Evolutionary conservation across 92 coral and sea anemone genomes (phyloP), one percentile per base, ranked within the genome.

Genomic region (Epizoanthus stellaris): DNA sequence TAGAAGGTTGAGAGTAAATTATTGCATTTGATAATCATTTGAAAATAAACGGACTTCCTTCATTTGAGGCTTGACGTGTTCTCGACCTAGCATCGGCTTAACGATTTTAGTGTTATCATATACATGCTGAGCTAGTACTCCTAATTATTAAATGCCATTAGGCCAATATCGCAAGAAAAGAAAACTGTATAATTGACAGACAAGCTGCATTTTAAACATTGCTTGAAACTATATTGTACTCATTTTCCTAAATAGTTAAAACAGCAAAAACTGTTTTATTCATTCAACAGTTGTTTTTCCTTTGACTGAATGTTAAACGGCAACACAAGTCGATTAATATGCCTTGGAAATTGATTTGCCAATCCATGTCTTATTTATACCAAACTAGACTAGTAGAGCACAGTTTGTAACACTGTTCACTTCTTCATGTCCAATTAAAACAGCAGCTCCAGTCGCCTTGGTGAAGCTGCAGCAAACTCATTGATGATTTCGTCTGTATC

Each of bases 71-170:
- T 68, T 82, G 10, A 82, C 47, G 77, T 82, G 86, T 82, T n/a
- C 86, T 82, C 86, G 79, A 82, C 86, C 86, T 82, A 82, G 86
- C 68, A 82, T 82, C 86, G 80, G 75, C 86, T 82, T 82, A 74
- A 74, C 45, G 47, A 74, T 11, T 54, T 74, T 74, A 74, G 65
- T 74, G 80, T 74, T 74, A 54, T 74, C 79, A 73, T 7, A 74
- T 74, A 74, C 80, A 53, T 74, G 80, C 80, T 53, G 65, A 54
- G 65, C 80, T 53, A 43, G 77, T n/a, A 70, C 75, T 70, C 56
- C 75, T 70, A 14, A 39, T 70, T 70, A 40, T 40, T 70, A 17
- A 42, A 42, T 73, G 79, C 63, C 79, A 73, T 7, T 49, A 49
- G 79, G 16, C 52, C 80, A 75, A 56, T 75, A 56, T 75, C 66